Evolutionary conservation across 1,140 invertebrate species (phyloP).

Genomic region (Diuraphis noxia): DNA sequence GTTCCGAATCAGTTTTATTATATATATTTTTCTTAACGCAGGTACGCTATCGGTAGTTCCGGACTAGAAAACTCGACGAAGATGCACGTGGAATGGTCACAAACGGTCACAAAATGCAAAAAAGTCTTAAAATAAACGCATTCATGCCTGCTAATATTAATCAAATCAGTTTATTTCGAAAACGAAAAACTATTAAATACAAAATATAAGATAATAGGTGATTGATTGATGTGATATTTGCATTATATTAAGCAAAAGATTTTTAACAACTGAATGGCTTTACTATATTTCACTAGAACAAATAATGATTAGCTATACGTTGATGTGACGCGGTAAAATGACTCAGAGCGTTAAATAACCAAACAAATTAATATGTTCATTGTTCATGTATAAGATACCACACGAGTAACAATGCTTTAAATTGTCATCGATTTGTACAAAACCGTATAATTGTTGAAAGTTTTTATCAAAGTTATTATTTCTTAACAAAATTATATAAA

Average conservation of each 20-base stretch:
- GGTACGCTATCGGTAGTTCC: not conserved
- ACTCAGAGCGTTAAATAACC: not conserved
- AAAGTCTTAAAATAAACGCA: not conserved
- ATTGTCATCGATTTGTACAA: not conserved
- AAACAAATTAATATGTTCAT: not conserved
- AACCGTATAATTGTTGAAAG: not conserved
- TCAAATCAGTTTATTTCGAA: not conserved
- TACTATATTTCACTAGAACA: not conserved
- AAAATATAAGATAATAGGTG: not conserved
- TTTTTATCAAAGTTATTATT: not conserved
- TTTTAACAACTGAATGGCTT: not conserved
- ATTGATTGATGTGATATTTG: not conserved
- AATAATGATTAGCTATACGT: not conserved
- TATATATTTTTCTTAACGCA: not conserved
- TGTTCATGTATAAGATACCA: not conserved
- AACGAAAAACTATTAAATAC: not conserved
- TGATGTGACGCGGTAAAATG: not conserved
- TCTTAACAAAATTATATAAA: not conserved
- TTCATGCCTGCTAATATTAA: not conserved
- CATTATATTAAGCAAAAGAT: not conserved
- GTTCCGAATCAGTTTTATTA: slow-evolving; percentile 1
- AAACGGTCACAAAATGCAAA: not conserved
- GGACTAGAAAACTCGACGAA: not conserved
- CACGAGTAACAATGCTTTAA: not conserved
- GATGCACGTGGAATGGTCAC: not conserved